phyloP scores from a whole-genome alignment of 2,113 vertebrate genomes.

The Pica pica region DNA sequence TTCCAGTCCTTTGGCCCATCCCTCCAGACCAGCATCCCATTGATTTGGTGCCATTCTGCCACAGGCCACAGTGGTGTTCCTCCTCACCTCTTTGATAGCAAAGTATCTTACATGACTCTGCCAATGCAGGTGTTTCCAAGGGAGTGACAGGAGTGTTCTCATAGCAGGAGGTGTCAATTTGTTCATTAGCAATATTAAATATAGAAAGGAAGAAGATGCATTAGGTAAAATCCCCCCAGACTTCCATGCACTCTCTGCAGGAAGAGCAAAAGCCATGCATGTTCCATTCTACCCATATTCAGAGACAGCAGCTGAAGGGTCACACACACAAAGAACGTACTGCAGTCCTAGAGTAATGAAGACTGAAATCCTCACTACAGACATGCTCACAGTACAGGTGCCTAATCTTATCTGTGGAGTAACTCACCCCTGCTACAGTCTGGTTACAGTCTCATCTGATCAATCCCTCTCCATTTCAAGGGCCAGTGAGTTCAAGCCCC shows the following conservation, averaged over 20 bases:
- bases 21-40: not conserved
- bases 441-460: not conserved
- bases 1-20: not conserved
- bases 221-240: not conserved
- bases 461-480: not conserved
- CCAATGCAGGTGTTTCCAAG: constrained; percentile 51
- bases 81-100: not conserved
- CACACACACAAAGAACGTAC: not conserved
- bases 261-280: not conserved
- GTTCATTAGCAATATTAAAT: constrained; percentile 69
- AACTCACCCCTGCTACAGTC: not conserved
- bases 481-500: not conserved
- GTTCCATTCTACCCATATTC: not conserved
- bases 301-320: not conserved
- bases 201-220: not conserved
- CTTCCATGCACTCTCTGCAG: not conserved
- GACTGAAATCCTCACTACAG: not conserved
- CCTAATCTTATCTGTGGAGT: not conserved
- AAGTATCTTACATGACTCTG: constrained; percentile 63
- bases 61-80: not conserved
- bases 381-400: not conserved
- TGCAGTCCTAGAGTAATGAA: not conserved
- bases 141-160: constrained; percentile 36
- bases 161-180: constrained; percentile 20
- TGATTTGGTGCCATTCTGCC: not conserved